Base-by-base conservation (phyloP, 2,797 vertebrate genomes). In the Muraenolepis orangiensis region DNA sequence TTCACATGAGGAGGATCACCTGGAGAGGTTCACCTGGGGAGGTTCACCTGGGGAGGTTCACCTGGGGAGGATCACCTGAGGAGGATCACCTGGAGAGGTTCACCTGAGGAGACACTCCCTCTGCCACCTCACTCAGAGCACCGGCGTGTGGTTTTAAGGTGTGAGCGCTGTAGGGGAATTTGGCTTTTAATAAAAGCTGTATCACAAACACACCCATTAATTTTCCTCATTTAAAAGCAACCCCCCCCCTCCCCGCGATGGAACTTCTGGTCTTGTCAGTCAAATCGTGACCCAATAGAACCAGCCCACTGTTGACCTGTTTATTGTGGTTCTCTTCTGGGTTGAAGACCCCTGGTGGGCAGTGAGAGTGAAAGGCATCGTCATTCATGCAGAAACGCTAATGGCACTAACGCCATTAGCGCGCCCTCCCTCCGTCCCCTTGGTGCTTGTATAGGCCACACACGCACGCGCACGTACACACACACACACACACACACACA, bases 301-400 rank as follows among this genome's bases (percentile, higher is more conserved):
- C 87, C 84, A 69, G 83, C 73, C 80, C 82, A 87, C 90, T 91
- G 90, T 91, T 61, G 81, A 76, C 69, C 75, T 84, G 86, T 88
- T 90, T 91, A 89, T 91, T 91, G 88, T 89, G 84, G 87, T 82
- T 74, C 46, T 72, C 74, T 26, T 81, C 81, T 79, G 1, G 77
- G 81, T 85, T 81, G 83, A 34, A 70, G 72, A 74, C 69, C 78
- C 85, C 29, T 16, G 40, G 32, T 34, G 69, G 42, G 38, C 23
- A 77, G 72, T 46, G 86, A 77, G 86, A 85, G 83, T 28, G 80
- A 88, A 83, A 87, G 82, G 84, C 85, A 87, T 91, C 89, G 77
- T 91, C 86, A 87, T 87, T 87, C 86, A 71, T 76, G 73, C 89
- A 87, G 88, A 88, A 90, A 88, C 86, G 78, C 82, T 91, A 89